Evolutionary conservation across 2,888 invertebrate species (phyloP), one percentile per base, ranked within the genome.

Genomic region (Troides helena): DNA sequence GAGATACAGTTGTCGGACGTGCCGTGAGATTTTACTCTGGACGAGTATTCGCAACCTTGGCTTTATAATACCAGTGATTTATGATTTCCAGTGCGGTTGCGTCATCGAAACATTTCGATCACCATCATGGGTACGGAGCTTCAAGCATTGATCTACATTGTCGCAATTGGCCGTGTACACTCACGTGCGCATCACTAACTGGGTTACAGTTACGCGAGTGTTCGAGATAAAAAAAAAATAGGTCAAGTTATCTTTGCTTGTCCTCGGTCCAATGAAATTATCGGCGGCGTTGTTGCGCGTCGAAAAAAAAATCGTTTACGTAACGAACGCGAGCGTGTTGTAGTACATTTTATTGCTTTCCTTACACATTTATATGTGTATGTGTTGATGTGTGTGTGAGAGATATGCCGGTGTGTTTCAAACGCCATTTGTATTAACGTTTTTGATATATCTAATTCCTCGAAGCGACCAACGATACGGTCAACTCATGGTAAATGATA

Each of bases 201-300:
- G 84, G 92, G 92, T 91, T 92, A 90, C 81, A 88, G 85, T 86
- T 83, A 85, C 86, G 84, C 82, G 84, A 84, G 84, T 80, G 84
- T 80, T 80, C 73, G 83, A 90, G 90, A 91, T 92, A 92, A 92
- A 92, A 90, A 50, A 68, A 90, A 92, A 90, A 92, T 92, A 83
- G 92, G 92, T 92, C 92, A 92, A 92, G 92, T 90, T 90, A 92
- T 92, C 92, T 91, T 89, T 77, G 82, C 81, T 82, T 85, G 92
- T 92, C 92, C 92, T 92, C 92, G 91, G 81, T 81, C 75, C 87
- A 83, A 87, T 88, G 89, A 87, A 90, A 91, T 89, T 90, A 90
- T 89, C 90, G 78, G 80, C 74, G 70, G 72, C 72, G 81, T 73
- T 82, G 81, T 90, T 89, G 87, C 89, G 87, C 89, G 89, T 85